phyloP scores from a whole-genome alignment of 2,797 vertebrate species.

The Rhincodon typus region DNA sequence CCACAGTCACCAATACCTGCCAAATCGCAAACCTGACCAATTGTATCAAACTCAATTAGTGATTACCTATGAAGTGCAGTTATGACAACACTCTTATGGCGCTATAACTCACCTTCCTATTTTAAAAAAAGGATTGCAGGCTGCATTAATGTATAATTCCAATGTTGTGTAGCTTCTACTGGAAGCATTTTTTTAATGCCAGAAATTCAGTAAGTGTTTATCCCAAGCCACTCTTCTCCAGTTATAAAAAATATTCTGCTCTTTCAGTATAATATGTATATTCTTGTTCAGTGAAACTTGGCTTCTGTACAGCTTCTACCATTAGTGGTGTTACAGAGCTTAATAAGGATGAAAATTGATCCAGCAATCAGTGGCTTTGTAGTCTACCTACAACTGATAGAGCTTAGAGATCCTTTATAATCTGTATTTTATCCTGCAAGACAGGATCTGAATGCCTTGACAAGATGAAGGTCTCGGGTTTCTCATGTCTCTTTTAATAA shows the following conservation, averaged over 20 bases:
- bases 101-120: not conserved
- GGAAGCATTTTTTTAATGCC: not conserved
- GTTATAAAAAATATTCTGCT: not conserved
- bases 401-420: not conserved
- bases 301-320: not conserved
- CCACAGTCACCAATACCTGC: not conserved
- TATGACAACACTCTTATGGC: not conserved
- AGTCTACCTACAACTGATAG: not conserved
- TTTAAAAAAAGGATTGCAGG: not conserved
- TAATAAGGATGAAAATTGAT: not conserved
- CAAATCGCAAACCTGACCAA: not conserved
- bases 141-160: not conserved
- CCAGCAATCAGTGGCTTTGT: not conserved
- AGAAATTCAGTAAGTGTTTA: not conserved
- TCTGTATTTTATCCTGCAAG: not conserved
- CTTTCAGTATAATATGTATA: not conserved
- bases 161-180: not conserved
- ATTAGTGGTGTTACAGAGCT: not conserved
- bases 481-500: not conserved
- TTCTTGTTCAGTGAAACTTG: not conserved
- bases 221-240: not conserved
- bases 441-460: not conserved
- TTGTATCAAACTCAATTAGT: not conserved
- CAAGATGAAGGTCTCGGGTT: too few relatives aligned
- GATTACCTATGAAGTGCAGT: not conserved